Conservation (phyloP, 2,797 vertebrate genomes). For the Tarsius wallacei region DNA sequence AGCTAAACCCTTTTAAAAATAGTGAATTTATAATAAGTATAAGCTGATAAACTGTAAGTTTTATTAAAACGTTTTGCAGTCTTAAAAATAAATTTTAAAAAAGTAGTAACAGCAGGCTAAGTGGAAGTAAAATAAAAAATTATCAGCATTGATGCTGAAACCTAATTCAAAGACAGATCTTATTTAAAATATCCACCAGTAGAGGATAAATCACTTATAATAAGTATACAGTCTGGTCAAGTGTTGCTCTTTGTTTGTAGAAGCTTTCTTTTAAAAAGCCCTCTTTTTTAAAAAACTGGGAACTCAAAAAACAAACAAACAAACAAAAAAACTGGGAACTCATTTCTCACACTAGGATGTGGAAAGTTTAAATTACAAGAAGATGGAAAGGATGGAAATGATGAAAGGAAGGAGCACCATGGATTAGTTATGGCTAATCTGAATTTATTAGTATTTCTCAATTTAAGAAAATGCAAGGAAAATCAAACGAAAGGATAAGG, state of each 20-base stretch:
- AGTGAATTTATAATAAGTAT: background rate
- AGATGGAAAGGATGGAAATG: constrained; percentile 58
- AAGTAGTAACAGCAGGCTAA: constrained; percentile 35
- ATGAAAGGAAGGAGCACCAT: constrained; percentile 17
- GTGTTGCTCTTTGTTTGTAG: too few species aligned
- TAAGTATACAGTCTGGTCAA: too few species aligned
- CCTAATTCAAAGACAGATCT: background rate
- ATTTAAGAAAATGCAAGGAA: constrained; percentile 45
- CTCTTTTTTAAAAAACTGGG: too few species aligned
- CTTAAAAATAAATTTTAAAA: constrained; percentile 69
- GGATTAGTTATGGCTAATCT: constrained; percentile 28
- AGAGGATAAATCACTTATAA: constrained; percentile 8
- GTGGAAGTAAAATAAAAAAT: constrained; percentile 77
- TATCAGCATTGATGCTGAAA: constrained; percentile 77
- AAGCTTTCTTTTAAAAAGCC: too few species aligned
- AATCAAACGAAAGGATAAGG: background rate
- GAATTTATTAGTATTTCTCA: constrained; percentile 56
- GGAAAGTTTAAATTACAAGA: constrained; percentile 75
- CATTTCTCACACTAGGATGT: constrained; percentile 49
- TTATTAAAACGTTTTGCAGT: constrained; percentile 59
- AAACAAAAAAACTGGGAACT: constrained; percentile 66
- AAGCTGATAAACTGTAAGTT: constrained; percentile 59
- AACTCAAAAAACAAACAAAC: too few species aligned
- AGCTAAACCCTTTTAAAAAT: constrained; percentile 37
- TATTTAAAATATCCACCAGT: background rate